Evolutionary conservation across 2,797 vertebrate species (phyloP).

Genomic region (Anniella stebbinsi): DNA sequence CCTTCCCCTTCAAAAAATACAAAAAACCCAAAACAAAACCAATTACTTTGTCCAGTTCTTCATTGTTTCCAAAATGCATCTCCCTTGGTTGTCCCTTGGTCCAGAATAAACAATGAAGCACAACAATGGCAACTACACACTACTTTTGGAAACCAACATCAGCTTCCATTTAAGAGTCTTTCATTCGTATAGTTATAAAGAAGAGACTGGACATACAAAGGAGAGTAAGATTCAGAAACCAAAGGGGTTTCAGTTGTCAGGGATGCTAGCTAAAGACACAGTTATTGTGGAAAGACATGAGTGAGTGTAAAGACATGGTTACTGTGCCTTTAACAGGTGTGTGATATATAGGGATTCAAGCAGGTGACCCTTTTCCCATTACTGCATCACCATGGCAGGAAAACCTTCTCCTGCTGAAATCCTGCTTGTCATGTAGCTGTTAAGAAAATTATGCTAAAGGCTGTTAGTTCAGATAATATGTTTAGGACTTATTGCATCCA

Average conservation of each 20-base stretch:
- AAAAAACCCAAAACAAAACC: not conserved
- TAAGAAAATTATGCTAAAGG: not conserved
- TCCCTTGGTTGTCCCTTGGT: not conserved
- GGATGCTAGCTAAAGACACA: not conserved
- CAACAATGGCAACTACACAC: not conserved
- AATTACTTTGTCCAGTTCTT: conserved; percentile 5
- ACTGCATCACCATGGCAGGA: not conserved
- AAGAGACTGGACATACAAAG: not conserved
- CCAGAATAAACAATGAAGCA: not conserved
- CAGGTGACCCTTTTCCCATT: not conserved
- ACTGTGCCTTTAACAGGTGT: not conserved
- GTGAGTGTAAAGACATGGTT: not conserved
- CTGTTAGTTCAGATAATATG: not conserved
- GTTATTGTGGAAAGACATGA: not conserved
- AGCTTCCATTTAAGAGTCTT: not conserved
- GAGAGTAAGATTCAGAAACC: not conserved
- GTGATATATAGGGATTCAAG: not conserved
- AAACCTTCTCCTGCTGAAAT: not conserved
- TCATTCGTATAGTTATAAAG: not conserved
- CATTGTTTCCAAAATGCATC: not conserved
- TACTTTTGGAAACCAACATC: not conserved
- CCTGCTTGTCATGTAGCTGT: not conserved
- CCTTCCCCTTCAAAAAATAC: not conserved
- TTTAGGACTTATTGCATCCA: not conserved
- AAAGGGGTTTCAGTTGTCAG: not conserved